phyloP scores from a whole-genome alignment of 2,888 invertebrate genomes.

The Agelastica alni region DNA sequence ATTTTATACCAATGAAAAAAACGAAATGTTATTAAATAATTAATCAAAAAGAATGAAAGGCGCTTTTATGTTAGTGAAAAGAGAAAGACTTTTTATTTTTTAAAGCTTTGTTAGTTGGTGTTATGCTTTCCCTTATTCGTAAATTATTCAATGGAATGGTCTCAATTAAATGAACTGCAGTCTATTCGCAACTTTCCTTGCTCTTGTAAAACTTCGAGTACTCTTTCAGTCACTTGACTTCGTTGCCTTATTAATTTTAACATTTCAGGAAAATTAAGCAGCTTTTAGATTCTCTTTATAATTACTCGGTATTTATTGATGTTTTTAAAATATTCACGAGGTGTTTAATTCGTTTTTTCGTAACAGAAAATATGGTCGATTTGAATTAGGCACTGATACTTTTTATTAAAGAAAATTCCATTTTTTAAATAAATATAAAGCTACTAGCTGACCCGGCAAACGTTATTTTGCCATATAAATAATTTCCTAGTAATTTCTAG shows the following conservation, averaged over 20 bases:
- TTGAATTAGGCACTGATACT: too few relatives aligned
- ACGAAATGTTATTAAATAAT: too few relatives aligned
- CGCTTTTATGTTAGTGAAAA: constrained; percentile 1
- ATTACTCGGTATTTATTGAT: neutral
- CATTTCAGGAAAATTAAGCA: neutral
- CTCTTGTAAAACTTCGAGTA: neutral
- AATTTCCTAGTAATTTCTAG: too few relatives aligned
- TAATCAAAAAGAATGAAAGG: too few relatives aligned
- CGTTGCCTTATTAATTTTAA: neutral
- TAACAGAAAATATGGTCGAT: too few relatives aligned
- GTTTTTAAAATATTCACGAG: too few relatives aligned
- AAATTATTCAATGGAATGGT: neutral
- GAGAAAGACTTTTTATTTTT: neutral
- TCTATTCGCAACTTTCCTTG: neutral
- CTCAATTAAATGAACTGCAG: constrained; percentile 8
- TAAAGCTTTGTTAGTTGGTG: constrained; percentile 2
- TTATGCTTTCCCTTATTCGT: constrained; percentile 1
- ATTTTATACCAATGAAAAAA: too few relatives aligned
- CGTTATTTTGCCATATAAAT: too few relatives aligned
- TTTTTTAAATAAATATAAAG: too few relatives aligned
- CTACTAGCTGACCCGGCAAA: too few relatives aligned
- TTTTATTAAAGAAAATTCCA: too few relatives aligned
- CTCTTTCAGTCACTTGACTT: constrained; percentile 3
- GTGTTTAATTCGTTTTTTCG: too few relatives aligned
- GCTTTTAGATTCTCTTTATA: neutral